Base-by-base conservation (phyloP, 1,140 invertebrate genomes). In the Lethocerus indicus region DNA sequence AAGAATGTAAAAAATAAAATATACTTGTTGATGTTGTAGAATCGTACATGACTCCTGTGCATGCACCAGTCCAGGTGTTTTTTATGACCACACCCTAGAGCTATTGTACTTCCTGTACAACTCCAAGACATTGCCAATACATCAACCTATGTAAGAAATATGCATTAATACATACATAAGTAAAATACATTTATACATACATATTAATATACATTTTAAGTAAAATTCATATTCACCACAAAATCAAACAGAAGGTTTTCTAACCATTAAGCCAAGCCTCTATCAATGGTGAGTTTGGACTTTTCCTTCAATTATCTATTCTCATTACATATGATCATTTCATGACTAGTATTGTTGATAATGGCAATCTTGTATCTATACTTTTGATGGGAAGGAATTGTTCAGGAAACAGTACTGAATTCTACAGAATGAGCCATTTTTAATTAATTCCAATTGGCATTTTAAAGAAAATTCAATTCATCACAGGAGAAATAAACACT, bases 11-110 rank as follows among this genome's bases (percentile, higher is more conserved):
- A 40, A 49, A 6, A 39, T 6, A 9, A 16, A 28, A 37, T 25
- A 16, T 47, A 53, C 52, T 29, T 46, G 29, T 37, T 53, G 20
- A 53, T 49, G 29, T 53, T 53, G 41, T 50, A 53, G 25, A 53
- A 49, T 18, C 50, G 28, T 12, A 53, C 43, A 24, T 42, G 42
- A 44, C 52, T 53, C 3, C 26, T 13, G 42, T 53, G 52, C 14
- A 21, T 24, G 42, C 52, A 53, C 46, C 46, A 53, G n/a, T 43
- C 40, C 6, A 3, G 27, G 41, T 53, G 52, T 23, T 44, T n/a
- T 18, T 42, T 23, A 20, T 9, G 25, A 25, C 37, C 37, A 36
- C 37, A 53, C 1, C 42, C 52, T 9, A 53, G 23, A 41, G 42
- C 43, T 1, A 53, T 40, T n/a, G 50, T 36, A 43, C 46, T 50